These are phyloP conservation scores for Rhea americana DNA, from an alignment of 2,113 vertebrate species.

Conservation along the genomic window DNA sequence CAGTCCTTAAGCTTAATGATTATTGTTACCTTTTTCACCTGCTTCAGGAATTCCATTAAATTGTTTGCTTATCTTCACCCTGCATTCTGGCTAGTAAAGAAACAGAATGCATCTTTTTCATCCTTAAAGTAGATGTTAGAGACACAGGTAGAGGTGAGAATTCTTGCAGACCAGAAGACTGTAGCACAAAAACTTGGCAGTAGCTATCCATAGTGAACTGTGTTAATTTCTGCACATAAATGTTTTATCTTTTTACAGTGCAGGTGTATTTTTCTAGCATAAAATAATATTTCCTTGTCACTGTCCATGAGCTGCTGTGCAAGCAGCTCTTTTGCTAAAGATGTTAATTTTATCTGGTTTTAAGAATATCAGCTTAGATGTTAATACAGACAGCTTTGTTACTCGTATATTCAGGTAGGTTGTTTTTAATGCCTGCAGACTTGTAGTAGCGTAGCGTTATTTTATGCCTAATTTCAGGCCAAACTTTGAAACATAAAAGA, in stretches of 20 bases:
- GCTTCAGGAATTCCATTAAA: background rate
- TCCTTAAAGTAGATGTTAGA: background rate
- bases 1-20: background rate
- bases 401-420: background rate
- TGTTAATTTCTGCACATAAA: background rate
- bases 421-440: background rate
- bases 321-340: background rate
- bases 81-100: background rate
- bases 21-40: background rate
- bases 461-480: slow-evolving; percentile 27
- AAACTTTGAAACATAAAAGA: slow-evolving; percentile 27
- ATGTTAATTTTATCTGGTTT: background rate
- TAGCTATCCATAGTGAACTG: background rate
- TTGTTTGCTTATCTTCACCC: background rate
- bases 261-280: background rate
- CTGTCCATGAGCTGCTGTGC: background rate
- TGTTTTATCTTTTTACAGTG: background rate
- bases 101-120: background rate
- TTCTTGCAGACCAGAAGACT: background rate
- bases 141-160: background rate
- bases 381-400: background rate
- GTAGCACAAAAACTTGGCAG: background rate
- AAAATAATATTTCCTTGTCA: background rate
- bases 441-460: background rate
- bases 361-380: background rate